Evolutionary conservation across 2,797 vertebrate species (phyloP).

Genomic region (Dendrocincla tyrannina): DNA sequence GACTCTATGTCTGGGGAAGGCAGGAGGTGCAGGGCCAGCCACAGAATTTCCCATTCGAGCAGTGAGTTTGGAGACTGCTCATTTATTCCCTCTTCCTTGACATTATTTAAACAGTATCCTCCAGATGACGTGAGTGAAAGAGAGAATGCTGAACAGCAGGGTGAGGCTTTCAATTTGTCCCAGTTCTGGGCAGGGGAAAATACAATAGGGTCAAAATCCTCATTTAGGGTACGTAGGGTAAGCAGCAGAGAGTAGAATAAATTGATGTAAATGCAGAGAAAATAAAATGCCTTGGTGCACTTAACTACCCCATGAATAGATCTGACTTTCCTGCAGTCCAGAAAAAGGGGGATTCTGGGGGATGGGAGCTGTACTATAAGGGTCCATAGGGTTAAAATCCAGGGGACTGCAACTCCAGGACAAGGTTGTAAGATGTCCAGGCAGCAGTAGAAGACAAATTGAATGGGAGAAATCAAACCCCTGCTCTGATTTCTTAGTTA

Average conservation of each 20-base stretch:
- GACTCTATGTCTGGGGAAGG: not conserved
- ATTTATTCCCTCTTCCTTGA: not conserved
- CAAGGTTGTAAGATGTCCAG: not conserved
- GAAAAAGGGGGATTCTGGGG: not conserved
- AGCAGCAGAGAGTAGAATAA: not conserved
- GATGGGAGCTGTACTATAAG: not conserved
- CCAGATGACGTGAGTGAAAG: not conserved
- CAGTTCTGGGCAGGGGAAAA: not conserved
- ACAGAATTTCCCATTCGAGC: not conserved
- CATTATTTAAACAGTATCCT: not conserved
- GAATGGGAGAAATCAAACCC: not conserved
- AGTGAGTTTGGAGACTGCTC: not conserved
- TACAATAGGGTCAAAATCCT: not conserved
- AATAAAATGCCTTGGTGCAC: not conserved
- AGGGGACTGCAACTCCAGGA: not conserved
- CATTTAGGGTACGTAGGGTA: not conserved
- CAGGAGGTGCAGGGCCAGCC: not conserved
- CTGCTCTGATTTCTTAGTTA: not conserved
- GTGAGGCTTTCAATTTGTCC: not conserved
- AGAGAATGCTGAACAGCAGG: not conserved
- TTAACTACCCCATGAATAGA: not conserved
- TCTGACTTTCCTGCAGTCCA: not conserved
- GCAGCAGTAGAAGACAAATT: not conserved
- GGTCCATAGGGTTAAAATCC: not conserved
- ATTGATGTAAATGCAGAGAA: not conserved